Base-by-base conservation (phyloP, 2,797 vertebrate species). In the Prunella strophiata region DNA sequence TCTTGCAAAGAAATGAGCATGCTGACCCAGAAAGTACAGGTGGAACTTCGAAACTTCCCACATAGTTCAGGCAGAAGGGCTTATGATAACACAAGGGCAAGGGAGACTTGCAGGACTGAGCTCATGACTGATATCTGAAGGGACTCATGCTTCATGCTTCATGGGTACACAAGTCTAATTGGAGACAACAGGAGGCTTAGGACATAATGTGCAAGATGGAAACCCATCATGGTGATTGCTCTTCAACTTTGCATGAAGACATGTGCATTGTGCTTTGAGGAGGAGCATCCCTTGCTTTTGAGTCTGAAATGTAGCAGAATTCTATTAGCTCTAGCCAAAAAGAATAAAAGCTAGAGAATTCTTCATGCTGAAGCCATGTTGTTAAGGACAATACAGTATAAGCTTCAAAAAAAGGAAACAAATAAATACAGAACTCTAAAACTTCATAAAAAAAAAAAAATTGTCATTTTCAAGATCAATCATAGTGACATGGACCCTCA, bases 41-140 rank as follows among this genome's bases (percentile, higher is more conserved):
- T 29, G 34, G 67, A 91, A 84, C 22, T 45, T 85, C 1, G 13
- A 77, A 85, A 57, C 2, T 27, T 27, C 9, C 10, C 13, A 5
- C 0, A 3, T 20, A 66, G 58, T 34, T 84, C 36, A 38, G 59
- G 12, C n/a, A 78, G 58, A 80, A 91, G 19, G 48, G 55, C 55
- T 55, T 77, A 36, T 0, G 0, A 42, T 29, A 77, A 70, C 0
- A 0, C 29, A 27, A 66, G 55, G 52, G 42, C 18, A 13, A 82
- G 51, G 34, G 42, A 86, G 29, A 45, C 59, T 81, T 82, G 48
- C 52, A 67, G 57, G 71, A 67, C 48, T 66, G 85, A 95, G 70
- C 38, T 67, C 67, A 63, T 89, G 90, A 93, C 58, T 15, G 48
- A 67, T 90, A 95, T 63, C 73, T 79, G 74, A 93, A 87, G 67